Percentiles rank a stretch among this genome's conserved stretches.
phyloP scores from a whole-genome alignment of 2,888 invertebrate species.

The Drosophila emarginata region DNA sequence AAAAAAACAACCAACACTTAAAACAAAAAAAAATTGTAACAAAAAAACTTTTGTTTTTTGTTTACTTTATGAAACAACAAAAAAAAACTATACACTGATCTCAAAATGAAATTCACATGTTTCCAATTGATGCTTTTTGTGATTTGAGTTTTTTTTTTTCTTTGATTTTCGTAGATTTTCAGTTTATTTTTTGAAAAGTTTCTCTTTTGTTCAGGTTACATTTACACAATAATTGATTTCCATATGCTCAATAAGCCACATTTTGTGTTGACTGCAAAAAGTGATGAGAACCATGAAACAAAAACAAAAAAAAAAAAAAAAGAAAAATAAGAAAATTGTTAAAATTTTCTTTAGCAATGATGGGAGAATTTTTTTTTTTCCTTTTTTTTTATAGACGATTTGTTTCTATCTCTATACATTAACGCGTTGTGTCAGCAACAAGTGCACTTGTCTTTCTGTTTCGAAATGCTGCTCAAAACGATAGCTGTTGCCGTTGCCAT shows the following conservation, averaged over 20 bases:
- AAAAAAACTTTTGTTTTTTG: background rate
- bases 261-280: constrained; percentile 48
- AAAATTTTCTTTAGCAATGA: background rate
- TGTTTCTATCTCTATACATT: constrained; percentile 28
- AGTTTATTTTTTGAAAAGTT: background rate
- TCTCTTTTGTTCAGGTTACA: constrained; percentile 58
- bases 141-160: constrained; percentile 17
- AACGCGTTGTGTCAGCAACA: constrained; percentile 75
- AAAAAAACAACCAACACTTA: constrained; percentile 6
- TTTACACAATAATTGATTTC: constrained; percentile 67
- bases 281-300: background rate
- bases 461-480: constrained; percentile 19
- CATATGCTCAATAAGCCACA: constrained; percentile 59
- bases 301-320: background rate
- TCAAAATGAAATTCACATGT: background rate
- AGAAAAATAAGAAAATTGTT: background rate
- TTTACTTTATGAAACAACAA: background rate
- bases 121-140: background rate
- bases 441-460: constrained; percentile 74
- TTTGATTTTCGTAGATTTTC: background rate
- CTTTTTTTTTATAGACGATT: too few species aligned
- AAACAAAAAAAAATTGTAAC: background rate
- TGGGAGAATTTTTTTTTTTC: background rate
- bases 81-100: constrained; percentile 9
- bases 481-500: constrained; percentile 13